Conservation (phyloP, 2,113 vertebrate genomes). For the Caretta caretta region DNA sequence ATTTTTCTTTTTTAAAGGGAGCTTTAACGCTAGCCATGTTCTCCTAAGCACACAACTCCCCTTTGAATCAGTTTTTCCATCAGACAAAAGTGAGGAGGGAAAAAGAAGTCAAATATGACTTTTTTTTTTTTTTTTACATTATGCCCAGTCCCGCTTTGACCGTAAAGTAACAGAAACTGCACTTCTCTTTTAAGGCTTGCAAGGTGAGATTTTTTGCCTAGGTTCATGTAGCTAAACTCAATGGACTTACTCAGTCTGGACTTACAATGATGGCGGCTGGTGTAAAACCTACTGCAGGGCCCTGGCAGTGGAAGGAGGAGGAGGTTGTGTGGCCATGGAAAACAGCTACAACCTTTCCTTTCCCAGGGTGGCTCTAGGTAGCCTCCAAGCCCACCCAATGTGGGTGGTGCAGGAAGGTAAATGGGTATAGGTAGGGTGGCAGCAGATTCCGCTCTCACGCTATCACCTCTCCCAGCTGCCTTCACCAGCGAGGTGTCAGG, state of each 20-base stretch:
- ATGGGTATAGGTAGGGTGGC: background rate
- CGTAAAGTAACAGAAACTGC: conserved; percentile 13
- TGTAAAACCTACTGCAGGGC: fast-evolving
- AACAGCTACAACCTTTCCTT: background rate
- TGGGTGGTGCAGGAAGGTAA: background rate
- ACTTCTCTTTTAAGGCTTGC: conserved; percentile 1
- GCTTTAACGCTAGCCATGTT: conserved; percentile 40
- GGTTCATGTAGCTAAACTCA: background rate
- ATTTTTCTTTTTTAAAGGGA: conserved; percentile 44
- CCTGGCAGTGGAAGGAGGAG: background rate
- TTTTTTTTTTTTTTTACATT: background rate
- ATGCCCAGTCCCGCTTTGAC: background rate
- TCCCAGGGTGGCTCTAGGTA: background rate
- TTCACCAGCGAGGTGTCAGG: no score
- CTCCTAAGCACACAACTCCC: background rate
- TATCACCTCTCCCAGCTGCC: background rate
- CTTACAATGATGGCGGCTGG: fast-evolving
- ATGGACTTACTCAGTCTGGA: background rate
- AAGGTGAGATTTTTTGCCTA: conserved; percentile 26
- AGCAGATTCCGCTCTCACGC: fast-evolving
- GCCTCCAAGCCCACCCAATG: no score
- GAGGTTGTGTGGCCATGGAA: background rate
- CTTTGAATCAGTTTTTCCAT: conserved; percentile 70
- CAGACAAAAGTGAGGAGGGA: conserved; percentile 27
- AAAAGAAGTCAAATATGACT: background rate